Evolutionary conservation across 2,113 vertebrate species (phyloP).

Genomic region (Himantopus leucocephalus): DNA sequence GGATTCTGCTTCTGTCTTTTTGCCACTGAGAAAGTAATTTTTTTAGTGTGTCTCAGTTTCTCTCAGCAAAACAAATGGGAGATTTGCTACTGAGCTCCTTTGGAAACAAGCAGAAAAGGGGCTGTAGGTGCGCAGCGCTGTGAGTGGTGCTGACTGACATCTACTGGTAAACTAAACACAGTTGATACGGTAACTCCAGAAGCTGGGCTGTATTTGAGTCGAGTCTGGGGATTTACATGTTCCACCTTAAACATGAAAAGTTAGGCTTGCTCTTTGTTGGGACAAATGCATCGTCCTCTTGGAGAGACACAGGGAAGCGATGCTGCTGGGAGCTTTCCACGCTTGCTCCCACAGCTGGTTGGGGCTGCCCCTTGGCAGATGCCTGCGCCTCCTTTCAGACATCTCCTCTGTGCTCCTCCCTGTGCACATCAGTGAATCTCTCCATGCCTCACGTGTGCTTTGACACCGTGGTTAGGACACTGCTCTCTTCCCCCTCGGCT

Average conservation of each 20-base stretch:
- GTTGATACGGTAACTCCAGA: neutral
- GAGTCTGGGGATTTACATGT: neutral
- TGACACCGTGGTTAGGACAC: neutral
- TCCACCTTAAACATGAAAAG: neutral
- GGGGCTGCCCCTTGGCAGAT: neutral
- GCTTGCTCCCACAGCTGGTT: rapidly evolving
- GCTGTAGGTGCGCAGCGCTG: neutral
- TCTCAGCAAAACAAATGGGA: neutral
- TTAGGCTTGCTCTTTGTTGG: neutral
- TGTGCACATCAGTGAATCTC: no score
- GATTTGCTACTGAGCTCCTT: neutral
- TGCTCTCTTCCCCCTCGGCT: neutral
- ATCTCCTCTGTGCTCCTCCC: neutral
- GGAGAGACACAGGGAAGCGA: neutral
- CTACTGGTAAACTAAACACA: neutral
- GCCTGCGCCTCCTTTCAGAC: neutral
- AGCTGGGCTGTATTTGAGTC: neutral
- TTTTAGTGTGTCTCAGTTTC: neutral
- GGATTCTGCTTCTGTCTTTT: neutral
- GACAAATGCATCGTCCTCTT: neutral
- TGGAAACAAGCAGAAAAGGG: neutral
- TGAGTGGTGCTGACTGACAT: neutral
- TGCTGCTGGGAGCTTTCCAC: neutral
- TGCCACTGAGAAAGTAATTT: neutral
- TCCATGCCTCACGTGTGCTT: neutral